Percentiles rank a stretch among this genome's conserved stretches.
These are phyloP conservation scores for Myotis planiceps DNA, from an alignment of 2,797 vertebrate species.

Conservation along the genomic window DNA sequence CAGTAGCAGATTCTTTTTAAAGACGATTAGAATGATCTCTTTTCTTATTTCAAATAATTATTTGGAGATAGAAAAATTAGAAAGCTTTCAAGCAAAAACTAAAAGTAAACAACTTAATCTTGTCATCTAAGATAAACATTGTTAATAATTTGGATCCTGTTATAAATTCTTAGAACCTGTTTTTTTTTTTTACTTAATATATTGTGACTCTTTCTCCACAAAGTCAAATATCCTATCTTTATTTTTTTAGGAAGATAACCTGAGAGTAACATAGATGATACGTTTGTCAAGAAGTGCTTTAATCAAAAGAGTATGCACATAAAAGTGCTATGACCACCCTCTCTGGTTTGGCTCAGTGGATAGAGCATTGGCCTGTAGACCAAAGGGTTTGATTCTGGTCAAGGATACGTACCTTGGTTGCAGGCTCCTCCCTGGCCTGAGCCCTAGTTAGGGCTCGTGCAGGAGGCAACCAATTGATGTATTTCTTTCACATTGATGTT, in stretches of 20 bases:
- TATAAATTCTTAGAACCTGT: neutral
- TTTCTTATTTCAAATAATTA: conserved; percentile 33
- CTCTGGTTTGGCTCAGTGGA: no score
- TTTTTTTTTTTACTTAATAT: neutral
- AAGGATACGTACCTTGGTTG: no score
- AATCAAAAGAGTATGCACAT: neutral
- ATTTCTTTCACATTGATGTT: no score
- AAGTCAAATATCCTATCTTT: neutral
- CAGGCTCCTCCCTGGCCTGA: no score
- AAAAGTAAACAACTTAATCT: neutral
- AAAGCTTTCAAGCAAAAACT: neutral
- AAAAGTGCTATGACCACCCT: neutral
- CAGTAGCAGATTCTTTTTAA: neutral
- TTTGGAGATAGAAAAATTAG: neutral
- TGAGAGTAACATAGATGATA: neutral
- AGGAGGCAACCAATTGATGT: no score
- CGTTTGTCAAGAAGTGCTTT: neutral
- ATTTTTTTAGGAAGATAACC: neutral
- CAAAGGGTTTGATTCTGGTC: no score
- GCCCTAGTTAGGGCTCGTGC: no score
- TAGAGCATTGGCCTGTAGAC: no score
- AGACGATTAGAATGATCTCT: neutral
- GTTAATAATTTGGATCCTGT: neutral
- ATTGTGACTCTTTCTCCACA: neutral
- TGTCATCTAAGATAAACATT: neutral